Evolutionary conservation across 2,113 vertebrate species (phyloP).

Genomic region (Phodopus roborovskii): DNA sequence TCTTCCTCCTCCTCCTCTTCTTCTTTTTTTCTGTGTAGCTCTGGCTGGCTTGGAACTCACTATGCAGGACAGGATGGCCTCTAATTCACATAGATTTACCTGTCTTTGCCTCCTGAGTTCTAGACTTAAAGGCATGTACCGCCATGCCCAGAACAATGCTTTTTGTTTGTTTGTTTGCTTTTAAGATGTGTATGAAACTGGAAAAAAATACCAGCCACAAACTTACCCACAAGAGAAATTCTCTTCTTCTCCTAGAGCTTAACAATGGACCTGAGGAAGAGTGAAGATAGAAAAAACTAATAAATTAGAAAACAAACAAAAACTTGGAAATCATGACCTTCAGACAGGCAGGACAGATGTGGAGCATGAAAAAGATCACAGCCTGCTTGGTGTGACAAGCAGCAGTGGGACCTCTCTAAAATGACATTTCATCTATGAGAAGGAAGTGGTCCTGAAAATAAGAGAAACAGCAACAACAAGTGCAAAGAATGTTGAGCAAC

Average conservation of each 20-base stretch:
- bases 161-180: not conserved
- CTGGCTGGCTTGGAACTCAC: not conserved
- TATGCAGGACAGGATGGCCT: not conserved
- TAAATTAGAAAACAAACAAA: conserved; percentile 9
- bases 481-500: not conserved
- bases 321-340: not conserved
- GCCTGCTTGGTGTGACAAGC: not conserved
- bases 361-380: not conserved
- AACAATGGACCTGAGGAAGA: not conserved
- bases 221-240: not conserved
- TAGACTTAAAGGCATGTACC: not conserved
- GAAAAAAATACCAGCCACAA: not conserved
- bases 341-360: not conserved
- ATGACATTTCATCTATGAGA: not conserved
- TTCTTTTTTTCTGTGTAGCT: not conserved
- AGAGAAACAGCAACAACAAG: conserved; percentile 22
- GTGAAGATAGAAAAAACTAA: not conserved
- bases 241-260: not conserved
- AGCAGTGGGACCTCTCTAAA: not conserved
- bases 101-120: not conserved
- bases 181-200: not conserved
- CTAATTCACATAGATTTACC: not conserved
- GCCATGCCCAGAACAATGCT: not conserved
- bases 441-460: not conserved
- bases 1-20: too few relatives aligned